These are phyloP conservation scores for Sminthopsis crassicaudata DNA, from an alignment of 2,113 vertebrate genomes.

Conservation along the genomic window DNA sequence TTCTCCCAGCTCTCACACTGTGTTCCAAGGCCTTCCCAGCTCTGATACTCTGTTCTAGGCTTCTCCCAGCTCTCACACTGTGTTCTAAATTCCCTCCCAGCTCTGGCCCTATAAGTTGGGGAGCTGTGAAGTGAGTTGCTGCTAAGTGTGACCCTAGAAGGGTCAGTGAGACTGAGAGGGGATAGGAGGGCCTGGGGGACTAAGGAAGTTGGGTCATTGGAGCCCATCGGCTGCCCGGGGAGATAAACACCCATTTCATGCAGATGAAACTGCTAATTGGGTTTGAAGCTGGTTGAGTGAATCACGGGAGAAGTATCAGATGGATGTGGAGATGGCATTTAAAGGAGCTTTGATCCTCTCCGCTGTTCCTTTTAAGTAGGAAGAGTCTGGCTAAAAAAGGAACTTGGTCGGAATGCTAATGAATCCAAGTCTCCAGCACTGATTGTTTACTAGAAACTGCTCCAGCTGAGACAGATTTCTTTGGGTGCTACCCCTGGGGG, in stretches of 20 bases:
- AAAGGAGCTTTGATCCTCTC: slow-evolving; percentile 78
- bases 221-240: not conserved
- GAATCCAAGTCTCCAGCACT: slow-evolving; percentile 79
- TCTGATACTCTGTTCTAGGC: not conserved
- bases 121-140: not conserved
- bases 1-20: too few relatives aligned
- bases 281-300: slow-evolving; percentile 82
- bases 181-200: not conserved
- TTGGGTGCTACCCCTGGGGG: not conserved
- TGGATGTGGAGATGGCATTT: slow-evolving; percentile 77
- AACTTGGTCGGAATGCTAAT: slow-evolving; percentile 82
- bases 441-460: slow-evolving; percentile 79
- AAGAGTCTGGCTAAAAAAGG: slow-evolving; percentile 80
- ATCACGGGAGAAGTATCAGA: slow-evolving; percentile 80
- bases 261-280: slow-evolving; percentile 79
- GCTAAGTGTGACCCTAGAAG: not conserved
- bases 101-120: not conserved
- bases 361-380: slow-evolving; percentile 78
- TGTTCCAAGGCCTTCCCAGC: not conserved
- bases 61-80: not conserved
- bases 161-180: too few relatives aligned
- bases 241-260: slow-evolving; percentile 74
- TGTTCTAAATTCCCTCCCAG: not conserved
- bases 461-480: slow-evolving; percentile 45
- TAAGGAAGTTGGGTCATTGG: not conserved